Evolutionary conservation across 2,888 invertebrate species (phyloP), one percentile per base, ranked within the genome.

Genomic region (Cyclophora albipunctata): DNA sequence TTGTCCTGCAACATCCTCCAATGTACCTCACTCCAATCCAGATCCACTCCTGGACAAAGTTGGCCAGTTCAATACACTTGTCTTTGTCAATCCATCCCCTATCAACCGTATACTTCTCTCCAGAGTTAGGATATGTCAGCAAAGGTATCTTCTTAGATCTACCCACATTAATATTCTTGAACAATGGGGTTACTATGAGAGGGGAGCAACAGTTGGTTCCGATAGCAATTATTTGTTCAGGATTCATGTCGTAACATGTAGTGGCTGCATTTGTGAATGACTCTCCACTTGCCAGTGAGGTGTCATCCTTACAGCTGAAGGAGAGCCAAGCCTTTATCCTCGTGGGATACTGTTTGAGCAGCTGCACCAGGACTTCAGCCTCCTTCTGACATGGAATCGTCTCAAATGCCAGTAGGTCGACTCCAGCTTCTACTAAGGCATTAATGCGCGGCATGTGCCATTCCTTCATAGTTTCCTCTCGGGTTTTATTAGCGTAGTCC

Each of bases 121-220:
- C 98, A 66, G 96, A 96, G 71, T 98, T 98, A 0, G 98, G 97
- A 78, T 98, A 98, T 7, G 94, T 94, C 7, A 98, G 91, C 44
- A 97, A 80, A 0, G 95, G 95, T 55, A 96, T 90, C 5, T 66
- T 67, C 43, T 40, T 46, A 34, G 62, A 52, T 5, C 69, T 67
- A 2, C 71, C 65, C 57, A 73, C 71, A 63, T 83, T 84, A 49
- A 89, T 70, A 6, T 73, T 73, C 35, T 57, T 65, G 20, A 88
- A 75, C 37, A 88, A 63, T 6, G 71, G 69, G 1, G 66, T 59
- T n/a, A 89, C 78, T 50, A 78, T 67, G 33, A 62, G 62, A 2
- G 89, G 89, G 4, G 84, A 74, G 7, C 95, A 90, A 75, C 98
- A 98, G 76, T 98, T 98, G 0, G 95, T 91, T 3, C 98, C 98